phyloP scores from a whole-genome alignment of 2,888 invertebrate genomes.

The Orthosia cruda region DNA sequence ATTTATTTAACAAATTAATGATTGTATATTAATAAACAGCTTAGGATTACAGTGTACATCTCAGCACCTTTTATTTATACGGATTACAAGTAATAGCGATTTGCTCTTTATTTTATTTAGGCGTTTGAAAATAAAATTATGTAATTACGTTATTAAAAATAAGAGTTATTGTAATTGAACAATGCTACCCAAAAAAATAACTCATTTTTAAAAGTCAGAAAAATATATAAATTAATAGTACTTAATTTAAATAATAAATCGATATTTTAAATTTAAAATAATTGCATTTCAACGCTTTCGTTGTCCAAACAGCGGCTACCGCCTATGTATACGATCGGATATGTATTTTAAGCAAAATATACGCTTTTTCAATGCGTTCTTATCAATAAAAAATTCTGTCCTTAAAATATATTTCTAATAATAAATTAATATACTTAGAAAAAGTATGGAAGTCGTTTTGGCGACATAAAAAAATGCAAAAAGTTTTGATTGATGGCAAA shows the following conservation, averaged over 20 bases:
- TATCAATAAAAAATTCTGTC: conserved; percentile 25
- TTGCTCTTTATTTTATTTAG: conserved; percentile 49
- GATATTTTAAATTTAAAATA: conserved; percentile 43
- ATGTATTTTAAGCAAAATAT: conserved; percentile 58
- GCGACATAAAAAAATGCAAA: neutral
- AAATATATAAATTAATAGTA: conserved; percentile 5
- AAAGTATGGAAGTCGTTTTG: neutral
- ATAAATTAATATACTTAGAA: conserved; percentile 6
- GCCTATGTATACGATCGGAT: conserved; percentile 48
- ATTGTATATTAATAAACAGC: conserved; percentile 45
- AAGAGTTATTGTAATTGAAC: conserved; percentile 2
- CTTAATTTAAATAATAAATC: conserved; percentile 29
- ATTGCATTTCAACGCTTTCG: conserved; percentile 59
- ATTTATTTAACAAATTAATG: conserved; percentile 21
- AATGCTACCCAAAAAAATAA: neutral
- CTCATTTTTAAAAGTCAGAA: neutral
- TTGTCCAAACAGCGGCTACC: conserved; percentile 48
- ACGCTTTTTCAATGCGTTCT: conserved; percentile 30
- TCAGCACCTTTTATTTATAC: conserved; percentile 64
- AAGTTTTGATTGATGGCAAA: neutral
- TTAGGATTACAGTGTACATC: conserved; percentile 63
- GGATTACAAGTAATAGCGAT: conserved; percentile 47
- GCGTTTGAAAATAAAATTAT: conserved; percentile 29
- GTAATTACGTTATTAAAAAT: neutral
- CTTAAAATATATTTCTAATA: neutral